A percentile compares a stretch with the other conserved stretches of the same genome.
Evolutionary conservation across 2,797 vertebrate genomes (phyloP).

Genomic region (Urosaurus nigricauda): DNA sequence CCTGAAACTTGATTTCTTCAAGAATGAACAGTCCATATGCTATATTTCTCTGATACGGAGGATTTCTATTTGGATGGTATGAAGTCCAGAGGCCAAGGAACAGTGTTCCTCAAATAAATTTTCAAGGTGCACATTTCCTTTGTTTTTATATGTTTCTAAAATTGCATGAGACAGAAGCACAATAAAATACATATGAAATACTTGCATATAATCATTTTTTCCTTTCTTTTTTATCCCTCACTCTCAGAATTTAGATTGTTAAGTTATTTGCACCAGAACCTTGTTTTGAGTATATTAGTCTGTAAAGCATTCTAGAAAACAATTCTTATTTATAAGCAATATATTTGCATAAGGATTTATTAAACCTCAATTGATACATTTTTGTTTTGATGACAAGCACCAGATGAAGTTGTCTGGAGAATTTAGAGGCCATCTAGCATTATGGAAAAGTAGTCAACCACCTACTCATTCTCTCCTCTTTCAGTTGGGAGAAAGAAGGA

Average conservation of each 20-base stretch:
- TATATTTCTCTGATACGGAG: neutral
- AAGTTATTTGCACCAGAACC: neutral
- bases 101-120: neutral
- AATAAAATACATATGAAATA: neutral
- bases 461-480: neutral
- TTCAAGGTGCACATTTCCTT: neutral
- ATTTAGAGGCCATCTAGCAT: neutral
- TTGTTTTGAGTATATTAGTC: neutral
- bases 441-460: neutral
- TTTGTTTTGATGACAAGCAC: neutral
- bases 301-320: neutral
- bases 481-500: neutral
- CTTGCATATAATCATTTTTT: neutral
- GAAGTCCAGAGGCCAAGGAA: neutral
- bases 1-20: neutral
- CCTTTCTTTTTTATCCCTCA: neutral
- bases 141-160: neutral
- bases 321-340: neutral
- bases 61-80: too few species aligned
- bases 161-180: neutral
- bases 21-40: neutral
- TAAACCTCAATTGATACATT: neutral
- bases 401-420: neutral
- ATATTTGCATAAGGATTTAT: too few species aligned
- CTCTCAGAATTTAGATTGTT: neutral